Evolutionary conservation across 2,797 vertebrate genomes (phyloP), one percentile per base, ranked within the genome.

Genomic region (Lagorchestes hirsutus): DNA sequence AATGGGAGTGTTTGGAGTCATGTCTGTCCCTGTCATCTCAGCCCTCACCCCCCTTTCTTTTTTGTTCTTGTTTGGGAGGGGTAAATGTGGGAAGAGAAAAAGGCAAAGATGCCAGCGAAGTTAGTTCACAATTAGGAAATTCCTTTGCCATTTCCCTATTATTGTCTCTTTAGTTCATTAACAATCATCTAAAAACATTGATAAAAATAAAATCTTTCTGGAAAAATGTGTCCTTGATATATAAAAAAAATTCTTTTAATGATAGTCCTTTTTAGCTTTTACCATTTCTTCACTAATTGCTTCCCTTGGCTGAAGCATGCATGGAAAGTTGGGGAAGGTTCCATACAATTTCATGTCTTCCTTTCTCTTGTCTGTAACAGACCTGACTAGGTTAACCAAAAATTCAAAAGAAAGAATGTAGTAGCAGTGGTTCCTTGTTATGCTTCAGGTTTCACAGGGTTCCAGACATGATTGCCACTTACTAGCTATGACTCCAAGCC

Each of bases 341-440:
- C 93, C 57, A 93, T 82, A 34, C 54, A 59, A 94, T 82, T 90
- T 95, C 52, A 96, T 82, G 92, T n/a, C 52, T 74, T 74, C 40
- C 34, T 93, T 92, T 56, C 54, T 96, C 18, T 93, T 95, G 27
- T 57, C 95, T 96, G 54, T 62, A 94, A 94, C 95, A 96, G 94
- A 95, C 91, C 54, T 96, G 94, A 14, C 93, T 96, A 94, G 50
- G 31, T 3, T 96, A 74, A 93, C 34, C 54, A 74, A 58, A 91
- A 96, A 93, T 92, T 31, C 95, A 92, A 94, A 6, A 4, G 40
- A 52, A 74, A 58, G 90, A 94, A 91, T 46, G 58, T 94, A 95
- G 91, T 95, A 50, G 10, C 95, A 57, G 94, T n/a, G 18, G 5
- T 91, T 95, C 93, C 22, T 11, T 67, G 90, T 94, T 31, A 94